These are phyloP conservation scores for Rapana venosa DNA, from an alignment of 2,888 invertebrate genomes.

Conservation along the genomic window DNA sequence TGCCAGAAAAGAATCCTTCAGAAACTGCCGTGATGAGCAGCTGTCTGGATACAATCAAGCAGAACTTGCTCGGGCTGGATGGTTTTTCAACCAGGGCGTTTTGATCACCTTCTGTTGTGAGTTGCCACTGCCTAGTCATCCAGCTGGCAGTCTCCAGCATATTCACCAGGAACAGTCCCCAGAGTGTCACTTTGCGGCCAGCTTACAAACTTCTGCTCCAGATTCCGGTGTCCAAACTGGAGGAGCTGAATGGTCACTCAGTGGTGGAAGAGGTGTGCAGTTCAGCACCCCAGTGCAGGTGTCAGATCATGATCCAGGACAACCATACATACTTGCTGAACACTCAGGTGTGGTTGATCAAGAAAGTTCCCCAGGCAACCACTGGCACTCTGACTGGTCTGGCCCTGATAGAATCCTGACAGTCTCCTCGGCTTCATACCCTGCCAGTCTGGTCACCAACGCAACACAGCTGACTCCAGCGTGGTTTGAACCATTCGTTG, in stretches of 20 bases:
- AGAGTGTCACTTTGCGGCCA: conserved; percentile 11
- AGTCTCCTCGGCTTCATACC: background rate
- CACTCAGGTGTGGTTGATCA: background rate
- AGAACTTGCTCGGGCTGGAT: conserved; percentile 37
- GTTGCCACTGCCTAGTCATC: conserved; percentile 21
- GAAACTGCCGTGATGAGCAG: background rate
- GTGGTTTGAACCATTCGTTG: background rate
- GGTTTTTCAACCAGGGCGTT: conserved; percentile 26
- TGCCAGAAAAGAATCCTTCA: background rate
- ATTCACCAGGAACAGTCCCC: background rate
- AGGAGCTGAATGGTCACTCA: background rate
- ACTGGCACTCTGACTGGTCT: background rate
- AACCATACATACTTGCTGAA: background rate
- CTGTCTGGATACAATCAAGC: conserved; percentile 7
- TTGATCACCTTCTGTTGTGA: conserved; percentile 38
- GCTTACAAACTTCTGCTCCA: background rate
- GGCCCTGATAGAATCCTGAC: background rate
- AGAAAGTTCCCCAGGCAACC: conserved; percentile 6
- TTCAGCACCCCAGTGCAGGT: conserved; percentile 24
- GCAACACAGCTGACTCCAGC: conserved; percentile 3
- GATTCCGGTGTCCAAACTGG: background rate
- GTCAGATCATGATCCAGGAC: background rate
- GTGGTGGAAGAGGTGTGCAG: background rate
- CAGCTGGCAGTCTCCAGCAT: background rate
- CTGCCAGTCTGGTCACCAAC: conserved; percentile 29